Conservation (phyloP, 2,888 invertebrate species). For the Agrochola circellaris region DNA sequence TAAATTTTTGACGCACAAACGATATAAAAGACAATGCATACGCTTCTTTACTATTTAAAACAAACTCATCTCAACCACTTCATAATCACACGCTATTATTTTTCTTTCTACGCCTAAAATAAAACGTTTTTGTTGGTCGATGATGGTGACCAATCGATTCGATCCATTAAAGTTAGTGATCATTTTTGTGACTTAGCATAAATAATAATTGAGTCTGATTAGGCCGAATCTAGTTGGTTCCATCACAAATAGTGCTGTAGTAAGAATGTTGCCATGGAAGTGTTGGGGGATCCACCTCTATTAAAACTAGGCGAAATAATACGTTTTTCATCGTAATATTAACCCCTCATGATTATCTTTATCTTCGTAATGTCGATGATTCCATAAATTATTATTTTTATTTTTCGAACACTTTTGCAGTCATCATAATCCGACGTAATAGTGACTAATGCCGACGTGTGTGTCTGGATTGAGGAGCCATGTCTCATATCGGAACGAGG, state of each 20-base stretch:
- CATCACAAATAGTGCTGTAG: not conserved
- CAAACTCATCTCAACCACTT: not conserved
- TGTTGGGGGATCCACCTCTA: not conserved
- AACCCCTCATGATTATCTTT: not conserved
- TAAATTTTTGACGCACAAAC: not conserved
- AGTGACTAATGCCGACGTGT: too few species aligned
- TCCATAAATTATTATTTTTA: too few species aligned
- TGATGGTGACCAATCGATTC: slow-evolving; percentile 32
- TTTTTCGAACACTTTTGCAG: too few species aligned
- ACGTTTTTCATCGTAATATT: not conserved
- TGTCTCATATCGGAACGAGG: too few species aligned
- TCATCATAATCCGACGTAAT: too few species aligned
- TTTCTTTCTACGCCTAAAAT: not conserved
- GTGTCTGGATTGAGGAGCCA: too few species aligned
- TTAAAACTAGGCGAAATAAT: not conserved
- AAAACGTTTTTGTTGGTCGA: not conserved
- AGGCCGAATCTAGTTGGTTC: slow-evolving; percentile 24
- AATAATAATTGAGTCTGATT: slow-evolving; percentile 19
- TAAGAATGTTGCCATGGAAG: not conserved
- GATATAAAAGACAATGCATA: not conserved
- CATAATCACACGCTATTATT: not conserved
- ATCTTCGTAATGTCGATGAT: not conserved
- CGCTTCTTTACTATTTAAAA: slow-evolving; percentile 7
- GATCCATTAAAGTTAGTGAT: slow-evolving; percentile 9
- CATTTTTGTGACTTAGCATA: slow-evolving; percentile 40